Percentiles rank a stretch among this genome's conserved stretches.
These are phyloP conservation scores for Heptranchias perlo DNA, from an alignment of 2,113 vertebrate genomes.

Conservation along the genomic window DNA sequence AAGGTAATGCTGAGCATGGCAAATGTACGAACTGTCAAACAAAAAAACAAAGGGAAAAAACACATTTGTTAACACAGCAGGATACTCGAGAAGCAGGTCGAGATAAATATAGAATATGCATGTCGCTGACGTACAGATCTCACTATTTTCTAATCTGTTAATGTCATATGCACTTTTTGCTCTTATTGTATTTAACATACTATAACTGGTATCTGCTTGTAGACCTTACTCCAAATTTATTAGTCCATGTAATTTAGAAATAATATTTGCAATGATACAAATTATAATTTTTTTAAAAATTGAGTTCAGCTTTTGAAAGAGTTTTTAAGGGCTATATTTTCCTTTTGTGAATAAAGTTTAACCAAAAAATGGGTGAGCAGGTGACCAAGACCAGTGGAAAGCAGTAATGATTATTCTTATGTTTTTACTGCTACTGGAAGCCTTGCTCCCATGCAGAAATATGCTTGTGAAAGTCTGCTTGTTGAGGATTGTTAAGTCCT, in stretches of 20 bases:
- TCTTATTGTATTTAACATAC: background rate
- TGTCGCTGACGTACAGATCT: background rate
- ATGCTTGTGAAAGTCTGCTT: background rate
- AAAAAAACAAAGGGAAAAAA: background rate
- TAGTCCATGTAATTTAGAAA: background rate
- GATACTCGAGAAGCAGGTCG: background rate
- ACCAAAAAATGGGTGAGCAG: background rate
- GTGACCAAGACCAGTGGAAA: background rate
- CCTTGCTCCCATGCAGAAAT: background rate
- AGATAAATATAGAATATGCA: background rate
- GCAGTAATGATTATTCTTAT: background rate
- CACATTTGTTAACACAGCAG: background rate
- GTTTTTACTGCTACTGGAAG: background rate
- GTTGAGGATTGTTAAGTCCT: background rate
- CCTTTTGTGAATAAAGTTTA: background rate
- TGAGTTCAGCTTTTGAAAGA: background rate
- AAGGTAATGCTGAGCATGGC: conserved; percentile 65
- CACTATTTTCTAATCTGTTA: background rate
- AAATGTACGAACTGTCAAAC: background rate
- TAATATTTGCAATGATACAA: background rate
- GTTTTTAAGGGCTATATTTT: background rate
- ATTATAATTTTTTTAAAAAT: background rate
- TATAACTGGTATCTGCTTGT: background rate
- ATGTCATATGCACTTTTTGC: background rate
- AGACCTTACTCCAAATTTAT: background rate